Percentiles rank a stretch among this genome's conserved stretches.
Conservation (phyloP, 2,113 vertebrate genomes). For the Erythrolamprus reginae region DNA sequence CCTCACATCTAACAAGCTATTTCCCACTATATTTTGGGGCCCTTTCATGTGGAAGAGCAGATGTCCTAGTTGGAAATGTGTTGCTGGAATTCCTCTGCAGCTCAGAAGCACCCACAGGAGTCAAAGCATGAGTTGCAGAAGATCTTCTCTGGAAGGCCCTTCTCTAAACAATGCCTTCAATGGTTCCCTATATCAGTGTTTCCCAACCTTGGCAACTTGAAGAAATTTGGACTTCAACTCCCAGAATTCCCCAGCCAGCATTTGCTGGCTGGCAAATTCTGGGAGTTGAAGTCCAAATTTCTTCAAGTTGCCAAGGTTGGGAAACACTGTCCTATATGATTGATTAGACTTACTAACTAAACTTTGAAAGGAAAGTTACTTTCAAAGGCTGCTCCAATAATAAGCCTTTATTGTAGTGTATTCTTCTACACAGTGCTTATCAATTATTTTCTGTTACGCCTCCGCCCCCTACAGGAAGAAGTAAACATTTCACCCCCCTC, state of each 20-base stretch:
- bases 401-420: neutral
- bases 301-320: no score
- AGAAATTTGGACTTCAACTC: no score
- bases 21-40: neutral
- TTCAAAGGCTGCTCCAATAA: neutral
- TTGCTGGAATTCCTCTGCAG: neutral
- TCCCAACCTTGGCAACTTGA: no score
- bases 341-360: neutral
- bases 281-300: no score
- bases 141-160: neutral
- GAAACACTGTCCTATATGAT: no score
- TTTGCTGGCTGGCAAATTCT: no score
- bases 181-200: neutral
- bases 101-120: neutral
- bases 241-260: no score
- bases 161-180: neutral
- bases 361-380: neutral
- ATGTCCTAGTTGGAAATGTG: neutral
- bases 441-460: no score
- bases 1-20: neutral
- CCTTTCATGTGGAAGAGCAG: neutral
- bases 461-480: no score
- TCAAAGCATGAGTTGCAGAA: neutral
- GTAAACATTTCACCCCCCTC: no score
- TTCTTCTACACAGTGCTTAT: no score